Percentiles rank a stretch among this genome's conserved stretches.
phyloP scores from a whole-genome alignment of 2,888 invertebrate species.

The Plutella xylostella region DNA sequence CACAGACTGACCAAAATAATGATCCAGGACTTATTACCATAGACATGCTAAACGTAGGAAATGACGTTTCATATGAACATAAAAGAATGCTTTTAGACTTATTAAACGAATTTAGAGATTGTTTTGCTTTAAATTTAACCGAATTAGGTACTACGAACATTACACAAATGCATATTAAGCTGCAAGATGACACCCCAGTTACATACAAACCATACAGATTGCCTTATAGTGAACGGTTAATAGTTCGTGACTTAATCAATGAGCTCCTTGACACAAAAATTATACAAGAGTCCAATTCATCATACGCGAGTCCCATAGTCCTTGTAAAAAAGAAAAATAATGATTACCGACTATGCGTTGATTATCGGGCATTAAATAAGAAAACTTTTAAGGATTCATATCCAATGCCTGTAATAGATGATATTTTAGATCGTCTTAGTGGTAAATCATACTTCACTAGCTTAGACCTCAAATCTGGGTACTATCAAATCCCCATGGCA shows the following conservation, averaged over 20 bases:
- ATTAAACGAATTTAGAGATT: background rate
- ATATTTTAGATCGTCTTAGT: conserved; percentile 23
- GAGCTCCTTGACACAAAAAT: conserved; percentile 3
- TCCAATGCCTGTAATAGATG: no score
- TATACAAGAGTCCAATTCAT: conserved; percentile 10
- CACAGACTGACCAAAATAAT: no score
- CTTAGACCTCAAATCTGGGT: no score
- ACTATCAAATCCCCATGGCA: no score
- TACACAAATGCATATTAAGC: conserved; percentile 3
- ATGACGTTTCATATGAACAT: background rate
- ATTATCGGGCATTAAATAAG: no score
- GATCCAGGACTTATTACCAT: no score
- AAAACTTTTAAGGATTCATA: no score
- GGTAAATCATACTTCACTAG: no score
- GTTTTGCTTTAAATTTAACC: background rate
- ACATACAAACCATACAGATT: conserved; percentile 10
- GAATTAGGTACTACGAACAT: conserved; percentile 1
- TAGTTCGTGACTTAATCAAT: conserved; percentile 10
- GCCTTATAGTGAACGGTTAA: conserved; percentile 8
- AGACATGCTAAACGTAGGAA: background rate
- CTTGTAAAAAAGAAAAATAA: no score
- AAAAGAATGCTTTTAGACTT: background rate
- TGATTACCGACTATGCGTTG: no score
- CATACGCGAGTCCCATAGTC: conserved; percentile 21
- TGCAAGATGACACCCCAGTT: conserved; percentile 11